A percentile compares a stretch with the other conserved stretches of the same genome.
These are phyloP conservation scores for Sitta europaea DNA, from an alignment of 2,113 vertebrate species.

Conservation along the genomic window DNA sequence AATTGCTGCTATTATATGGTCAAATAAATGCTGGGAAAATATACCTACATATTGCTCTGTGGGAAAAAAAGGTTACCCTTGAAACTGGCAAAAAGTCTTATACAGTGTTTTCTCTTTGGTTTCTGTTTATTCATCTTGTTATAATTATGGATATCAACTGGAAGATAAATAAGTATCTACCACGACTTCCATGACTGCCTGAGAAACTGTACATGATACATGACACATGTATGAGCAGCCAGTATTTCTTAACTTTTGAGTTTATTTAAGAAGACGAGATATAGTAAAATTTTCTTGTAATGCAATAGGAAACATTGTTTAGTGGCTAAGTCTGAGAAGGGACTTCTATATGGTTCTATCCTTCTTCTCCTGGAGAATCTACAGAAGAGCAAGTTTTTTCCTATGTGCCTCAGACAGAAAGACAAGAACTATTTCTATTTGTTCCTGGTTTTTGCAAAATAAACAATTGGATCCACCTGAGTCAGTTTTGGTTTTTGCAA, in stretches of 20 bases:
- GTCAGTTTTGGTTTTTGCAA: not conserved
- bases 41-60: not conserved
- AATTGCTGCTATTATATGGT: not conserved
- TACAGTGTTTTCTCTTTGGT: not conserved
- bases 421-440: not conserved
- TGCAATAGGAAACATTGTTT: not conserved
- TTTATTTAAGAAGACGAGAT: not conserved
- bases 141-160: not conserved
- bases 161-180: not conserved
- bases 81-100: not conserved
- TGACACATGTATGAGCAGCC: not conserved
- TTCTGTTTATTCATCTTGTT: not conserved
- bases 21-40: not conserved
- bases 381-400: not conserved
- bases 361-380: not conserved
- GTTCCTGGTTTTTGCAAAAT: not conserved
- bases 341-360: rapidly evolving
- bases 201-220: not conserved
- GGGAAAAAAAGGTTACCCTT: not conserved
- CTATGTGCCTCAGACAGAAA: not conserved
- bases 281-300: not conserved
- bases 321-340: not conserved
- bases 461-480: not conserved
- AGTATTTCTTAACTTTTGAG: not conserved
- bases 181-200: not conserved